phyloP scores from a whole-genome alignment of 1,140 invertebrate species.

The Cherax destructor region DNA sequence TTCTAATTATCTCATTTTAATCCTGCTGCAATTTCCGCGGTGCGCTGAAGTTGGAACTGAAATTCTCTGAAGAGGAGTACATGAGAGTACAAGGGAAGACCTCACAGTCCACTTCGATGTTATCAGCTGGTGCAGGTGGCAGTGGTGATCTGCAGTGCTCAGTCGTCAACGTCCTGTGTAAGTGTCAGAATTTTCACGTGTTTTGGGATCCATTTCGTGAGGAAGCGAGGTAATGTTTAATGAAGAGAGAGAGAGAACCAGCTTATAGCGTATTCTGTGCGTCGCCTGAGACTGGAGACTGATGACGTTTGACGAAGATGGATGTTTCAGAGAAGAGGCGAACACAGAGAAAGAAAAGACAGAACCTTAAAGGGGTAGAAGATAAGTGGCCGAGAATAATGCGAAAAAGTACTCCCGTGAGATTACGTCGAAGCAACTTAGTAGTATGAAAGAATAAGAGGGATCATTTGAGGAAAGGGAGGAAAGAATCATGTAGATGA shows the following conservation, averaged over 20 bases:
- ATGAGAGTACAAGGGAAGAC: background rate
- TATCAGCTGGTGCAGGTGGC: background rate
- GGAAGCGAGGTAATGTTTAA: slow-evolving; percentile 30
- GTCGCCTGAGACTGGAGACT: slow-evolving; percentile 28
- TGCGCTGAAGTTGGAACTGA: background rate
- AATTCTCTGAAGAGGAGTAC: background rate
- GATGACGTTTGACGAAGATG: slow-evolving; percentile 36
- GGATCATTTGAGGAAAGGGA: no score
- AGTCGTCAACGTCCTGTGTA: slow-evolving; percentile 10
- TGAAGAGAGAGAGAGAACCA: slow-evolving; percentile 31
- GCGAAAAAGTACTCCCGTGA: no score
- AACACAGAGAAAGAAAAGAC: slow-evolving; percentile 13
- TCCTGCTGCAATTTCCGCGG: background rate
- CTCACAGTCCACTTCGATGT: no score
- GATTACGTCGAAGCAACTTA: no score
- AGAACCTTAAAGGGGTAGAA: slow-evolving; percentile 7
- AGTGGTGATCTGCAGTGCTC: background rate
- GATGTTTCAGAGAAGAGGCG: slow-evolving; percentile 30
- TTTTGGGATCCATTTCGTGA: slow-evolving; percentile 26
- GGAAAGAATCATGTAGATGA: background rate
- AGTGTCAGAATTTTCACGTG: slow-evolving; percentile 23
- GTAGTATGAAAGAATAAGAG: background rate
- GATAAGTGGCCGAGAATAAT: background rate
- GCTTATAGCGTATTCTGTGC: slow-evolving; percentile 18
- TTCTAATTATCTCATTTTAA: slow-evolving; percentile 55